Conservation (phyloP, 2,113 vertebrate genomes). For the Craseonycteris thonglongyai region DNA sequence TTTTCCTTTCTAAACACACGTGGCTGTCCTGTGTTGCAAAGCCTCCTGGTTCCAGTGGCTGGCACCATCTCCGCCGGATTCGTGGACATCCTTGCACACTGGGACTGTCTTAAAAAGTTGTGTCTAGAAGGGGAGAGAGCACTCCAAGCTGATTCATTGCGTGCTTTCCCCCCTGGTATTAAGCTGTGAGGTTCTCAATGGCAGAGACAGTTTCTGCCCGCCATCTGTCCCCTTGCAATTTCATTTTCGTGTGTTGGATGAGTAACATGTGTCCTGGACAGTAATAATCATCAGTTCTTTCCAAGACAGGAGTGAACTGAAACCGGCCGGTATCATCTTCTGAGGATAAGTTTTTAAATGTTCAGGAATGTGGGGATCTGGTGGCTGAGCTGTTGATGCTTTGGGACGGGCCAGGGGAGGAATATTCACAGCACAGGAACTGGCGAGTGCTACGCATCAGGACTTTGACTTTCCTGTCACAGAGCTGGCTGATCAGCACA, state of each 20-base stretch:
- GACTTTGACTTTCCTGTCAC: not conserved
- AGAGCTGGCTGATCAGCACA: not conserved
- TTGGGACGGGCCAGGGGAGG: not conserved
- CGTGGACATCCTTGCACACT: not conserved
- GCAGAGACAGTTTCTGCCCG: not conserved
- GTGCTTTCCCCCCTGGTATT: not conserved
- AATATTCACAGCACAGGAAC: not conserved
- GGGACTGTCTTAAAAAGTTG: not conserved
- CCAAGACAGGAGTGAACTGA: not conserved
- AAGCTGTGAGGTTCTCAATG: not conserved
- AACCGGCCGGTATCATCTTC: not conserved
- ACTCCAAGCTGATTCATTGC: not conserved
- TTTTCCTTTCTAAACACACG: fast-evolving
- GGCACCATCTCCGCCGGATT: fast-evolving
- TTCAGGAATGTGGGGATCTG: not conserved
- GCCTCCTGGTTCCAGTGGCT: fast-evolving
- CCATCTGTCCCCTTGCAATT: not conserved
- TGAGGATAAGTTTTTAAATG: not conserved
- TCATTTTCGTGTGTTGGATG: fast-evolving
- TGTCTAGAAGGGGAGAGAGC: not conserved
- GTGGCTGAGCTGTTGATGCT: not conserved
- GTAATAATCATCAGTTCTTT: not conserved
- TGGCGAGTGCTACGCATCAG: not conserved
- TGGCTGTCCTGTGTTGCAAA: fast-evolving
- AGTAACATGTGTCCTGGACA: not conserved